These are phyloP conservation scores for Pteruthius melanotis DNA, from an alignment of 2,113 vertebrate genomes.

Conservation along the genomic window DNA sequence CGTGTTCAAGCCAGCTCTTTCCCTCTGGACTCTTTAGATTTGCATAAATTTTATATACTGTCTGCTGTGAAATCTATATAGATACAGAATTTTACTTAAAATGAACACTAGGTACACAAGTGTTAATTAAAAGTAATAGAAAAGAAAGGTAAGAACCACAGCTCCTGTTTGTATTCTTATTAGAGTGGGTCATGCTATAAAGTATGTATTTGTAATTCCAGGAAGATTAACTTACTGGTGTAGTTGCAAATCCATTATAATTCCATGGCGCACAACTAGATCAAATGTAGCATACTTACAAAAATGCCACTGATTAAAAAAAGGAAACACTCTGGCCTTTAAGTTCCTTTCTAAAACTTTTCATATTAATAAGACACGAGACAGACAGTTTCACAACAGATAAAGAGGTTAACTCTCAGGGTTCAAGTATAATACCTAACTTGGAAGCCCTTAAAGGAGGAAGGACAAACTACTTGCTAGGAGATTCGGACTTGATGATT, in stretches of 20 bases:
- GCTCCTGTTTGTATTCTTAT: not conserved
- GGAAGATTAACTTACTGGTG: not conserved
- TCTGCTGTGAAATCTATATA: not conserved
- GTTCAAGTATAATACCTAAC: not conserved
- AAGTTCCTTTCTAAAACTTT: not conserved
- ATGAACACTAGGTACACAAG: not conserved
- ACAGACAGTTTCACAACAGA: not conserved
- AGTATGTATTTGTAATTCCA: not conserved
- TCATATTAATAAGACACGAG: not conserved
- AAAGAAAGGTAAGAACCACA: not conserved
- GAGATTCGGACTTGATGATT: not conserved
- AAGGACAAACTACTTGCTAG: not conserved
- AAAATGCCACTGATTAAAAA: not conserved
- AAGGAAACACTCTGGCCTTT: not conserved
- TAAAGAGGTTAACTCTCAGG: not conserved
- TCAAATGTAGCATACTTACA: not conserved
- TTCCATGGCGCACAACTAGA: fast-evolving
- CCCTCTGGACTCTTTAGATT: not conserved
- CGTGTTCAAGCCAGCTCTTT: not conserved
- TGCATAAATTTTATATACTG: not conserved
- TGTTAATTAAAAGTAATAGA: not conserved
- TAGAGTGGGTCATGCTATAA: not conserved
- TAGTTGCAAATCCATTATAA: not conserved
- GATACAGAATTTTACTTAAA: not conserved
- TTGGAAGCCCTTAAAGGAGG: not conserved